These are phyloP conservation scores for Drosophila bocqueti DNA, from an alignment of 1,140 invertebrate species.

Conservation along the genomic window DNA sequence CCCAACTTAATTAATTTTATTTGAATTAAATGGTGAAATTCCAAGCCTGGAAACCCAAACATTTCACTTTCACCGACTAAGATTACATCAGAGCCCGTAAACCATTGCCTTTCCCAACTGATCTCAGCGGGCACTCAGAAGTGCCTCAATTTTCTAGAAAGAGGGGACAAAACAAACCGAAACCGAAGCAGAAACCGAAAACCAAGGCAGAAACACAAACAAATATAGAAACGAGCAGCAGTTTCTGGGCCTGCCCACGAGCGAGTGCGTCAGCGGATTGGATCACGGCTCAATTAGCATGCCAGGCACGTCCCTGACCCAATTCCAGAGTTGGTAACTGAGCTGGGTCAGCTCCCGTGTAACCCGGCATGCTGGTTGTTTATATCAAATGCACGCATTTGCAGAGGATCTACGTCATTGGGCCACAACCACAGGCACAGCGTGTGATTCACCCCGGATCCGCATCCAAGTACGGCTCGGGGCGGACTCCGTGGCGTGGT, in stretches of 20 bases:
- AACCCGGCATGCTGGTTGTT: constrained; percentile 23
- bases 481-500: constrained; percentile 10
- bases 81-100: constrained; percentile 35
- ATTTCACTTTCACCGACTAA: constrained; percentile 36
- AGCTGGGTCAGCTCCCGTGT: constrained; percentile 4
- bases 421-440: constrained; percentile 6
- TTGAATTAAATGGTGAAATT: constrained; percentile 19
- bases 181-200: constrained; percentile 22
- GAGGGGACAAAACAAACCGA: constrained; percentile 18
- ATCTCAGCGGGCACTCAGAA: constrained; percentile 13
- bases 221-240: constrained; percentile 2
- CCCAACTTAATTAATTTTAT: neutral
- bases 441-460: constrained; percentile 73
- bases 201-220: constrained; percentile 19
- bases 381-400: constrained; percentile 45
- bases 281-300: constrained; percentile 69
- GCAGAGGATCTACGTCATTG: constrained; percentile 46
- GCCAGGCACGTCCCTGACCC: constrained; percentile 80
- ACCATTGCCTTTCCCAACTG: constrained; percentile 57
- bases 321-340: constrained; percentile 55
- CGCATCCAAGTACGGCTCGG: constrained; percentile 37
- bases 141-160: constrained; percentile 49
- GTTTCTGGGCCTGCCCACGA: constrained; percentile 31
- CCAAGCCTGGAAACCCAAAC: neutral
- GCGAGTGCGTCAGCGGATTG: constrained; percentile 54